phyloP scores from a whole-genome alignment of 37 sponge, comb jelly and placozoan genomes.

The Ephydatia muelleri region DNA sequence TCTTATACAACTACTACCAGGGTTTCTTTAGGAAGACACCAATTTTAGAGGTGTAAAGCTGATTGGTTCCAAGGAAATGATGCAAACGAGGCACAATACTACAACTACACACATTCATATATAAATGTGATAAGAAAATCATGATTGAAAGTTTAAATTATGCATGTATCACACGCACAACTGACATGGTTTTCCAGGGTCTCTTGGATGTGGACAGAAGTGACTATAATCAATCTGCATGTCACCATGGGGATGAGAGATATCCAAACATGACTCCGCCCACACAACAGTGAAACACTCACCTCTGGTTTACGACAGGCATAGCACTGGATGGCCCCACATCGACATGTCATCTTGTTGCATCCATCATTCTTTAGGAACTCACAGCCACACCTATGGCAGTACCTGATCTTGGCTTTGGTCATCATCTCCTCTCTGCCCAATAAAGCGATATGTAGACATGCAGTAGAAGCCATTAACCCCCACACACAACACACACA shows the following conservation, averaged over 20 bases:
- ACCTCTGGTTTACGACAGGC: not conserved
- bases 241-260: not conserved
- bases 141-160: not conserved
- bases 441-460: not conserved
- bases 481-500: not conserved
- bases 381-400: not conserved
- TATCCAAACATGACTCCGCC: not conserved
- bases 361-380: not conserved
- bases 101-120: too few species aligned
- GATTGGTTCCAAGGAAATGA: too few species aligned
- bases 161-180: not conserved
- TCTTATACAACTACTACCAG: too few species aligned
- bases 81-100: too few species aligned
- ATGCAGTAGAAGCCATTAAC: too few species aligned
- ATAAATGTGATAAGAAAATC: not conserved
- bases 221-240: not conserved
- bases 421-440: not conserved
- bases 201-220: not conserved
- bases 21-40: too few species aligned
- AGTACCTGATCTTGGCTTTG: not conserved
- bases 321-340: not conserved
- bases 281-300: too few species aligned
- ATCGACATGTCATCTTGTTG: not conserved
- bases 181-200: not conserved
- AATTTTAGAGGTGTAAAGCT: too few species aligned